A percentile compares a stretch with the other conserved stretches of the same genome.
Evolutionary conservation across 1,140 invertebrate genomes (phyloP).

Genomic region (Akabosia matsudoensis): DNA sequence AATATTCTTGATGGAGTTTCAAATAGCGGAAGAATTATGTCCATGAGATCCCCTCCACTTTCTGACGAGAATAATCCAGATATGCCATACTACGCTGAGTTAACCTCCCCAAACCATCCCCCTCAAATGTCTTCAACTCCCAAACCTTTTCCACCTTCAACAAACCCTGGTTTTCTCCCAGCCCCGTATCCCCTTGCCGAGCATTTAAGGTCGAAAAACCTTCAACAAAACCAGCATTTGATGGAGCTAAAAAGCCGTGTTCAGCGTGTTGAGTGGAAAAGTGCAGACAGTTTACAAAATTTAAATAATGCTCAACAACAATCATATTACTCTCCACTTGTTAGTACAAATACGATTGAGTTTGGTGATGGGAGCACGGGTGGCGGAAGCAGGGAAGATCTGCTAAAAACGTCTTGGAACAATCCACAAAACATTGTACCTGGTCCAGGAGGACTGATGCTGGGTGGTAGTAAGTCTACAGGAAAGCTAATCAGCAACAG

Average conservation of each 20-base stretch:
- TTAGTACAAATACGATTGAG: slow-evolving; percentile 12
- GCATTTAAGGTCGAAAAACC: neutral
- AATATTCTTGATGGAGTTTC: slow-evolving; percentile 8
- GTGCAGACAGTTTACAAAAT: slow-evolving; percentile 45
- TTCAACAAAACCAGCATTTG: neutral
- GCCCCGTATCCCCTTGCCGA: neutral
- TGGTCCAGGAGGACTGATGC: neutral
- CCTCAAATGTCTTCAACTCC: neutral
- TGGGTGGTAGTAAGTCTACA: neutral
- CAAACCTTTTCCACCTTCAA: neutral
- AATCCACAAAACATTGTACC: neutral
- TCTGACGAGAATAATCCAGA: neutral
- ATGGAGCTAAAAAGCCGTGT: slow-evolving; percentile 20
- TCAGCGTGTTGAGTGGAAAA: slow-evolving; percentile 45
- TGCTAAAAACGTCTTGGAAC: neutral
- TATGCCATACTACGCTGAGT: slow-evolving; percentile 33
- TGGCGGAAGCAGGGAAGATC: neutral
- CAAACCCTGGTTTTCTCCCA: slow-evolving; percentile 17
- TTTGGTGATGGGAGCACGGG: neutral
- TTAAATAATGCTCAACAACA: neutral
- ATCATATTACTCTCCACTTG: neutral
- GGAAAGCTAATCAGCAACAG: neutral
- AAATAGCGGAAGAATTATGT: neutral
- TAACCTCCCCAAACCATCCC: neutral
- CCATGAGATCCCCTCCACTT: neutral